phyloP scores from a whole-genome alignment of 2,113 vertebrate species.

The Toxotes chatareus region DNA sequence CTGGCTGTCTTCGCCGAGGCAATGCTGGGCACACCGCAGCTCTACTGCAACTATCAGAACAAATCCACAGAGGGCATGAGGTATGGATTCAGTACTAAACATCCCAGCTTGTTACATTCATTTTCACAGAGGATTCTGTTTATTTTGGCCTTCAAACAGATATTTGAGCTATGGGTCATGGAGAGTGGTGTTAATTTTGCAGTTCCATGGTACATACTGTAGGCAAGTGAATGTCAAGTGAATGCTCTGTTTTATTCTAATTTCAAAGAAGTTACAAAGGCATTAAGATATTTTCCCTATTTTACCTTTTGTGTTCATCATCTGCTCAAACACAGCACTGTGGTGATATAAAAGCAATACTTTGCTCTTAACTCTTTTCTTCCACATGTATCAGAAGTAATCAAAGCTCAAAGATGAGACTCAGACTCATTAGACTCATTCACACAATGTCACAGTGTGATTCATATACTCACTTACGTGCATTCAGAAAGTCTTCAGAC shows the following conservation, averaged over 20 bases:
- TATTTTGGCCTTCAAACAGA: background rate
- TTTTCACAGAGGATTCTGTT: background rate
- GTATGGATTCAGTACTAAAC: slow-evolving; percentile 68
- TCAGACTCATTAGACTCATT: background rate
- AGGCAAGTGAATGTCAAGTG: background rate
- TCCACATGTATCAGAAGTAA: background rate
- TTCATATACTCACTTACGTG: background rate
- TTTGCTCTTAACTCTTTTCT: background rate
- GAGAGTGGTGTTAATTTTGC: background rate
- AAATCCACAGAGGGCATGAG: slow-evolving; percentile 98
- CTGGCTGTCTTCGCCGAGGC: slow-evolving; percentile 95
- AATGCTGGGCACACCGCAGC: slow-evolving; percentile 94
- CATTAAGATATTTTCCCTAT: background rate
- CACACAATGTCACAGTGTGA: background rate
- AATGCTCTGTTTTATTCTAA: background rate
- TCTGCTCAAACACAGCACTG: background rate
- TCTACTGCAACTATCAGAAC: slow-evolving; percentile 94
- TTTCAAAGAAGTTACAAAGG: background rate
- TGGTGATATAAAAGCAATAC: background rate
- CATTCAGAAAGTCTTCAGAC: background rate
- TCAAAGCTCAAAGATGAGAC: background rate
- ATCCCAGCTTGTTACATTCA: background rate
- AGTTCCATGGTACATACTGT: background rate
- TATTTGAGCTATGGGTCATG: background rate
- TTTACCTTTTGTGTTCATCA: background rate